Percentiles rank a stretch among this genome's conserved stretches.
Conservation (phyloP, 2,888 invertebrate genomes). For the Synergus umbraculus region DNA sequence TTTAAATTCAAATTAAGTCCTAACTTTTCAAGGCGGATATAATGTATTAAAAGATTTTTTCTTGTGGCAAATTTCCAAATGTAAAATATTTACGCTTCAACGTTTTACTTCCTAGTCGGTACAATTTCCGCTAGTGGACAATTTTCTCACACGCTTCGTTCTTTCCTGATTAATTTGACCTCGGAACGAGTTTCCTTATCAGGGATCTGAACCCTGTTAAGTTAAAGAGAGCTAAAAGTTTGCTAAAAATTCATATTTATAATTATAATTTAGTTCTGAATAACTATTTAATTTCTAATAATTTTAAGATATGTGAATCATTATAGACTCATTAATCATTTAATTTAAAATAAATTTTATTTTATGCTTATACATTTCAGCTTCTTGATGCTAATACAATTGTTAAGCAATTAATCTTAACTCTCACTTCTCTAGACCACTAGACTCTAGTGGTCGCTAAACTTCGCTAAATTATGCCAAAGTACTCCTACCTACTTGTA, state of each 20-base stretch:
- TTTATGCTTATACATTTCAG: neutral
- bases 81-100: neutral
- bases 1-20: too few relatives aligned
- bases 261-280: neutral
- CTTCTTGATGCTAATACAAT: neutral
- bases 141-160: conserved; percentile 28
- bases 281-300: neutral
- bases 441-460: neutral
- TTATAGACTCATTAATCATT: too few relatives aligned
- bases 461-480: conserved; percentile 1
- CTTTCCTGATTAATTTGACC: conserved; percentile 11
- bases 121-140: neutral
- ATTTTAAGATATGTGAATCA: neutral
- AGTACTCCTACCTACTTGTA: neutral
- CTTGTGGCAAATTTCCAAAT: neutral
- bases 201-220: neutral
- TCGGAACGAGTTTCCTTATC: conserved; percentile 23
- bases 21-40: too few relatives aligned
- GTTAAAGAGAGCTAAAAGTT: neutral
- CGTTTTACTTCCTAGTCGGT: neutral
- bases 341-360: neutral
- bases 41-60: neutral
- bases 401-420: neutral
- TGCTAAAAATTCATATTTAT: neutral
- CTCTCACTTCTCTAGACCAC: neutral